Base-by-base conservation (phyloP, 2,797 vertebrate genomes). In the Cetoscarus ocellatus region DNA sequence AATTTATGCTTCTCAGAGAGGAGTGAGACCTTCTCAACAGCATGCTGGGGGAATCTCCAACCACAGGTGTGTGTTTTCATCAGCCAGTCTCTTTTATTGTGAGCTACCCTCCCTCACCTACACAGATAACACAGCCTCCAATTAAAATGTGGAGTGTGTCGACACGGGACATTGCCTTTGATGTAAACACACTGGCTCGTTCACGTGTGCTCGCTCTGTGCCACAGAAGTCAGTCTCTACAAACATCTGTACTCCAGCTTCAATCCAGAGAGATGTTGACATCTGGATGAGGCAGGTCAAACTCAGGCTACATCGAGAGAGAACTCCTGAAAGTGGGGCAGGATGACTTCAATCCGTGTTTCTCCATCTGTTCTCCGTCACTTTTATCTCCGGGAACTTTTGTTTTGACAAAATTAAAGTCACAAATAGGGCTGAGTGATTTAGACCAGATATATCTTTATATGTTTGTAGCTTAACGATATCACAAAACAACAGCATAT, bases 71-170 rank as follows among this genome's bases (percentile, higher is more conserved):
- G 60, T 70, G 60, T 83, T 85, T 80, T 86, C 81, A 92, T 94
- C 89, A 92, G 35, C 63, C 63, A 94, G 90, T 93, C 92, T 87
- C 89, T 94, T 94, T 93, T 85, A 93, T 92, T 91, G 76, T 82
- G 64, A 72, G 1, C 40, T 57, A 56, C 76, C 51, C 34, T 48
- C 69, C 70, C 59, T 86, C 84, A 87, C 80, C 82, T 67, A 55
- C 77, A 68, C 75, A 44, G 59, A 56, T 10, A 73, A 87, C 82
- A 72, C 48, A 18, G 67, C 77, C 80, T 83, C 84, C 82, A 93
- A 91, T 93, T 91, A 92, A 73, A 59, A 84, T 38, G 73, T 45
- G 10, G 44, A 11, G 75, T 36, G 36, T 7, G 27, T 27, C 15
- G 14, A 48, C 63, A 40, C 2, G 36, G 66, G 63, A 86, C 57